phyloP scores from a whole-genome alignment of 2,888 invertebrate species.

The Eristalinus aeneus region DNA sequence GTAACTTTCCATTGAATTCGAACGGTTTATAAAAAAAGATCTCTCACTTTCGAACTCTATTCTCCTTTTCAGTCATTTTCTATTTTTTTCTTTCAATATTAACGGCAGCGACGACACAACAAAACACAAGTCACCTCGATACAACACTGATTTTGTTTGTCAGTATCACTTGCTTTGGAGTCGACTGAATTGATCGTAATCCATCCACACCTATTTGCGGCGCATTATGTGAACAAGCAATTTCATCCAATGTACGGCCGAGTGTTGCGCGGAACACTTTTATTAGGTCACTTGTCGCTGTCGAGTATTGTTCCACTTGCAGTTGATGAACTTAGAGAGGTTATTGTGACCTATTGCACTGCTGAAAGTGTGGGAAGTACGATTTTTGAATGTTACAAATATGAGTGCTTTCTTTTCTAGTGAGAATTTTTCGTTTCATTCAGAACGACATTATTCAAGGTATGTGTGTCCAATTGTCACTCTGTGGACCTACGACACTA shows the following conservation, averaged over 20 bases:
- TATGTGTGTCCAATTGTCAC: no score
- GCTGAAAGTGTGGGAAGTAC: background rate
- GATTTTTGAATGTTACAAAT: no score
- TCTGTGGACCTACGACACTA: no score
- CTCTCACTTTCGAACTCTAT: conserved; percentile 9
- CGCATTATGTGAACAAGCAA: background rate
- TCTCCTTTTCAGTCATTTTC: background rate
- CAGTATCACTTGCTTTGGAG: background rate
- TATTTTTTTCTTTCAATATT: background rate
- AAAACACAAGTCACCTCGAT: background rate
- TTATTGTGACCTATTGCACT: background rate
- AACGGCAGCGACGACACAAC: background rate
- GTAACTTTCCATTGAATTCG: background rate
- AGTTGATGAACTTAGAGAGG: background rate
- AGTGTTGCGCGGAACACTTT: background rate
- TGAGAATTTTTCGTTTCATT: no score
- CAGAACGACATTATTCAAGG: no score
- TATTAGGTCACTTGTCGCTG: background rate
- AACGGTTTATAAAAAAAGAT: background rate
- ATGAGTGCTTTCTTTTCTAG: no score
- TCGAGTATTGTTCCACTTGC: background rate
- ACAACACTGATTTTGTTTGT: background rate
- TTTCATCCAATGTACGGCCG: background rate
- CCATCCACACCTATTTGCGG: conserved; percentile 13
- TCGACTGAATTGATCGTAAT: conserved; percentile 15